These are phyloP conservation scores for Gallinago jamesoni DNA, from an alignment of 2,113 vertebrate species.

Conservation along the genomic window DNA sequence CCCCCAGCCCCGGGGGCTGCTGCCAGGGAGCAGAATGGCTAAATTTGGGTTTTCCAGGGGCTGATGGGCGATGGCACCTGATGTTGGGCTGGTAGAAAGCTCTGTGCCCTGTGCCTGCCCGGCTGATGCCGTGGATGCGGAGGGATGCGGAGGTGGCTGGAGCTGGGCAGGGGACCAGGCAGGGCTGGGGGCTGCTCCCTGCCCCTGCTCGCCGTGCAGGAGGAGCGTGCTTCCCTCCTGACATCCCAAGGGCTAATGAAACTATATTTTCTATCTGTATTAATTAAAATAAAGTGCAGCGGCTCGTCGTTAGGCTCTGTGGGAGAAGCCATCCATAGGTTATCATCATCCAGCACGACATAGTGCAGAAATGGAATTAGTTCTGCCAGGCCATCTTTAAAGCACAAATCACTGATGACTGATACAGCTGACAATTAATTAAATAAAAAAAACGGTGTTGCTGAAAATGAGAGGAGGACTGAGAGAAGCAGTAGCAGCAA, in stretches of 20 bases:
- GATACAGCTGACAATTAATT: slow-evolving; percentile 14
- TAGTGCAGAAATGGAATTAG: neutral
- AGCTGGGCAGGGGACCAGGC: neutral
- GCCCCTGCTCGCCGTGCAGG: neutral
- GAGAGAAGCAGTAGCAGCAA: neutral
- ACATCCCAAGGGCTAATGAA: slow-evolving; percentile 15
- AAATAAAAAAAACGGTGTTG: neutral
- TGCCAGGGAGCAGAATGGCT: fast-evolving
- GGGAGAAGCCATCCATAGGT: slow-evolving; percentile 23
- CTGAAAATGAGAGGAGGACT: neutral
- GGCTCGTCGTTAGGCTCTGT: neutral
- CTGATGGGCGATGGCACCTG: fast-evolving
- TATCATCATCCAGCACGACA: slow-evolving; percentile 9
- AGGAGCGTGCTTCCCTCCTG: neutral
- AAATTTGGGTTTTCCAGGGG: neutral
- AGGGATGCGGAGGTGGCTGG: fast-evolving
- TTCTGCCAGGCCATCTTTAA: slow-evolving; percentile 26
- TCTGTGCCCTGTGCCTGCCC: neutral
- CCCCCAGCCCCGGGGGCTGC: neutral
- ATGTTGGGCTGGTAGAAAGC: neutral
- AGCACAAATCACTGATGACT: slow-evolving; percentile 20
- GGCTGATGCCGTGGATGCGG: neutral
- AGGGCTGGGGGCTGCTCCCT: neutral
- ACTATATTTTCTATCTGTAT: slow-evolving; percentile 46
- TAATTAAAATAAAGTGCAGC: slow-evolving; percentile 60